Base-by-base conservation (phyloP, 1,140 invertebrate genomes). In the Brachionus plicatilis region DNA sequence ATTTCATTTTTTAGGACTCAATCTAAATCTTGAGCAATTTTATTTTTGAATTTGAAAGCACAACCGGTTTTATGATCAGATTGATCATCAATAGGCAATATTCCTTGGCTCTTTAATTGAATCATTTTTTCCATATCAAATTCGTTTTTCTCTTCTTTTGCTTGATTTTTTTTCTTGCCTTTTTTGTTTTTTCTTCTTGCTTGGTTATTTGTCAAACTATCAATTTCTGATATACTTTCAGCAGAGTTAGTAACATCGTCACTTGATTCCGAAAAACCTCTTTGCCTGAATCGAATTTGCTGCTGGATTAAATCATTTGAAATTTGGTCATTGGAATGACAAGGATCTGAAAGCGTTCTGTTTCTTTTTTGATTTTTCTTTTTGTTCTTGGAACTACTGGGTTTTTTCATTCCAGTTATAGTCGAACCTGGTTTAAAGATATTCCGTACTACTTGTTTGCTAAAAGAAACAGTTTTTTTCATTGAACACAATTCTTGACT, bases 321-420 rank as follows among this genome's bases (percentile, higher is more conserved):
- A 7, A 47, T 76, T 50, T 76, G 20, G 4, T 76, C 45, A 27
- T 12, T 24, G 9, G 56, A 45, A 47, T 82, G 79, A 6, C 50
- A 65, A 27, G 79, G 79, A 82, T 82, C 79, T 1, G 79, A 82
- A n/a, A 82, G 20, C 0, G 79, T 82, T 65, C 79, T 20, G 5
- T 83, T 83, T 24, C 82, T 37, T 65, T 80, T 60, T 53, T 83
- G 60, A 33, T 83, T 83, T 24, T 82, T 82, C 17, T 83, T 83
- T 45, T 24, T 53, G 20, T 83, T 68, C 37, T 83, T 68, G 11
- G 66, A 70, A 14, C 50, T 65, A 45, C 45, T 68, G 11, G 60
- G 33, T 72, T 70, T 68, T 70, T 70, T 83, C 82, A 83, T 83
- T 17, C 82, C 82, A 37, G 24, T 37, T 37, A 83, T 60, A 8